Conservation (phyloP, 2,888 invertebrate genomes). For the Tipula lateralis region DNA sequence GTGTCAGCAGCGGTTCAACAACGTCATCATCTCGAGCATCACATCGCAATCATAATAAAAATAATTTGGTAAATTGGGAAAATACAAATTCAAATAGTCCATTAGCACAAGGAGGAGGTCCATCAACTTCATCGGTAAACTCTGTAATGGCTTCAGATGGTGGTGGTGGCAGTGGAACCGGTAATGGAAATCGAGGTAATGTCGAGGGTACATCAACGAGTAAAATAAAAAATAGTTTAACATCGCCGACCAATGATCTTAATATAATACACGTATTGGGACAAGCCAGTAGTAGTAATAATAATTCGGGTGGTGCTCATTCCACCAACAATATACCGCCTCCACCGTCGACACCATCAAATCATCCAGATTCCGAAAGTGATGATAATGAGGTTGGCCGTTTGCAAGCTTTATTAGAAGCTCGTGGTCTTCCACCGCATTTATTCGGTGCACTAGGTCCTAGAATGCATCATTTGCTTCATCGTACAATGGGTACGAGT, state of each 20-base stretch:
- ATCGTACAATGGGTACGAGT: constrained; percentile 87
- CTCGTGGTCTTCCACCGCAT: constrained; percentile 93
- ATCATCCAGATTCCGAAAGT: constrained; percentile 60
- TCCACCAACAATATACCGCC: neutral
- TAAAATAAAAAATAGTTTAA: constrained; percentile 31
- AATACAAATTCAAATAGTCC: neutral
- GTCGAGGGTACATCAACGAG: neutral
- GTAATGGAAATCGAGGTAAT: neutral
- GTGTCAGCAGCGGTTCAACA: constrained; percentile 42
- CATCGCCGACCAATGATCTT: constrained; percentile 34
- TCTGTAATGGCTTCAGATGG: constrained; percentile 42
- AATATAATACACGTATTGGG: constrained; percentile 24
- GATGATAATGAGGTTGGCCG: constrained; percentile 96
- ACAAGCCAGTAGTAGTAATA: constrained; percentile 31
- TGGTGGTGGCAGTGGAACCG: constrained; percentile 36
- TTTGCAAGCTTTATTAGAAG: constrained; percentile 89
- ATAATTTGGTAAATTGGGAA: constrained; percentile 41
- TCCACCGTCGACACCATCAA: constrained; percentile 43
- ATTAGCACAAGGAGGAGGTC: constrained; percentile 37
- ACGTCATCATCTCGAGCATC: constrained; percentile 39
- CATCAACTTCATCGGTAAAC: constrained; percentile 35
- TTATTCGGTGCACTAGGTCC: constrained; percentile 93
- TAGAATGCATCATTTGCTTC: constrained; percentile 91
- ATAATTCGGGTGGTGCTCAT: constrained; percentile 30
- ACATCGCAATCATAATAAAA: constrained; percentile 36